phyloP scores from a whole-genome alignment of 2,797 vertebrate genomes.

The Nannoperca obscura region DNA sequence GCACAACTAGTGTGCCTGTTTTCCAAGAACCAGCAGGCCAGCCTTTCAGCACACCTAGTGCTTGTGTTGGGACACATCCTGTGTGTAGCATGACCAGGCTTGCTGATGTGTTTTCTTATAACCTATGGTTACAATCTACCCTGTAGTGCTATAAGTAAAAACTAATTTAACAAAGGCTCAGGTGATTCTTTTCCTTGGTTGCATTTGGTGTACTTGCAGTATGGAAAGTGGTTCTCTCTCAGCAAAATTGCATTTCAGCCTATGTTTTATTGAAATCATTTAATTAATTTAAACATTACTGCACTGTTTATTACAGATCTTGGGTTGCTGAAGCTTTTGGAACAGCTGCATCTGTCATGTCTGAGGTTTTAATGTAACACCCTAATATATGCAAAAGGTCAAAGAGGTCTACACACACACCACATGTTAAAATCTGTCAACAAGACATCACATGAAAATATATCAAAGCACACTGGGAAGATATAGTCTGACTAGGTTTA shows the following conservation, averaged over 20 bases:
- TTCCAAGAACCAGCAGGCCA: conserved; percentile 47
- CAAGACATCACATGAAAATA: conserved; percentile 23
- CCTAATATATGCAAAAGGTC: conserved; percentile 56
- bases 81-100: conserved; percentile 16
- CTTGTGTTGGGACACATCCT: conserved; percentile 22
- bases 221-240: background rate
- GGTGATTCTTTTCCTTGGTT: background rate
- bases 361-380: conserved; percentile 45
- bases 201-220: background rate
- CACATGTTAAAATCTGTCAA: conserved; percentile 37
- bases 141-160: background rate
- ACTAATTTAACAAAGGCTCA: background rate
- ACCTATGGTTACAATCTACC: conserved; percentile 3
- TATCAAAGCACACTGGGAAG: background rate
- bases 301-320: conserved; percentile 3
- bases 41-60: conserved; percentile 27
- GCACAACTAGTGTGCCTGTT: conserved; percentile 9
- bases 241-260: background rate
- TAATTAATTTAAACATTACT: background rate
- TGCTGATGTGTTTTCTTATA: conserved; percentile 15
- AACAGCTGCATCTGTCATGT: conserved; percentile 51
- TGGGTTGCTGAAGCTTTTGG: conserved; percentile 21
- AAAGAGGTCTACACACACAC: conserved; percentile 24
- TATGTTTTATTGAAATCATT: background rate
- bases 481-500: background rate